These are phyloP conservation scores for Apamea epomidion DNA, from an alignment of 2,888 invertebrate species.

Conservation along the genomic window DNA sequence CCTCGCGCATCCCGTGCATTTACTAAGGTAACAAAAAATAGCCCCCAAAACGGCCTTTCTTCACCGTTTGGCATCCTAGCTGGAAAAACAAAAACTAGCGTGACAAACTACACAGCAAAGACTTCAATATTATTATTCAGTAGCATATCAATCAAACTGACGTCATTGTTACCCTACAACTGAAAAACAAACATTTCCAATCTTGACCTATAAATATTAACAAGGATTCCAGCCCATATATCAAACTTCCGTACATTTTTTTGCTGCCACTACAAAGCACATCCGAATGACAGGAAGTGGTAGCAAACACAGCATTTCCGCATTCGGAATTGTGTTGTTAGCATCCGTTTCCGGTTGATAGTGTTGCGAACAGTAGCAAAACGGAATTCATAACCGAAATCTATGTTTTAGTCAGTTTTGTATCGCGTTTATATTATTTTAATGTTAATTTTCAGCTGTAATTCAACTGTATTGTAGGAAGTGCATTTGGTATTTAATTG, in stretches of 20 bases:
- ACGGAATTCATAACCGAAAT: conserved; percentile 61
- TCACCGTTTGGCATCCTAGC: not conserved
- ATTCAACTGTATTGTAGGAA: conserved; percentile 25
- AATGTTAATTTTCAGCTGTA: conserved; percentile 54
- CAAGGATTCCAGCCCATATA: conserved; percentile 42
- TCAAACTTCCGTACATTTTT: conserved; percentile 61
- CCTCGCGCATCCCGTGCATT: no score
- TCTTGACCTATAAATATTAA: conserved; percentile 58
- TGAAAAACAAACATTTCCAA: conserved; percentile 17
- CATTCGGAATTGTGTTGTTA: conserved; percentile 68
- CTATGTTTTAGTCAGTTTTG: conserved; percentile 61
- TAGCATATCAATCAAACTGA: conserved; percentile 19
- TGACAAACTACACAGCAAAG: not conserved
- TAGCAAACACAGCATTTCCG: conserved; percentile 72
- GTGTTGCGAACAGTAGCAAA: conserved; percentile 59
- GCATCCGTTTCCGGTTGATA: conserved; percentile 70
- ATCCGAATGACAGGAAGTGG: conserved; percentile 68
- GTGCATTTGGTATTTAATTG: conserved; percentile 27
- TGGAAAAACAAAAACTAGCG: not conserved
- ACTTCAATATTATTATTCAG: conserved; percentile 5
- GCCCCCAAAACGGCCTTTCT: not conserved
- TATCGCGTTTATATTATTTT: conserved; percentile 51
- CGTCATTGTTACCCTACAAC: conserved; percentile 7
- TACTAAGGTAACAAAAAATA: not conserved
- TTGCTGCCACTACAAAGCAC: conserved; percentile 63